Conservation (phyloP, 2,888 invertebrate genomes). For the Macaria notata region DNA sequence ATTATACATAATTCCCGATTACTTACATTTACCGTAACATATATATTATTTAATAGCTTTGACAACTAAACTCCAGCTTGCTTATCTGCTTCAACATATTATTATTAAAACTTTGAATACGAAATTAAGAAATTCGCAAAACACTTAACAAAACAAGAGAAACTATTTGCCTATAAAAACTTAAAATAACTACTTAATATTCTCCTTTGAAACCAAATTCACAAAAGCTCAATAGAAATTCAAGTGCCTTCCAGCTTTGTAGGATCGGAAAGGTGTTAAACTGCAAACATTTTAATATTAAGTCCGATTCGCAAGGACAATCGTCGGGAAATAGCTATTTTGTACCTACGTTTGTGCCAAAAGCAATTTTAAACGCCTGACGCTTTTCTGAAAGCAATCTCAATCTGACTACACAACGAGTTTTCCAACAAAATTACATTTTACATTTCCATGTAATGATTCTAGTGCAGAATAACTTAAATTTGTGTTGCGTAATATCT, state of each 20-base stretch:
- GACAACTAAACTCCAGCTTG: too few relatives aligned
- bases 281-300: conserved; percentile 11
- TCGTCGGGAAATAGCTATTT: conserved; percentile 13
- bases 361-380: conserved; percentile 23
- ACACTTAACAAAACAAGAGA: too few relatives aligned
- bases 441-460: conserved; percentile 1
- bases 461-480: background rate
- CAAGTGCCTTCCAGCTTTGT: background rate
- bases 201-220: too few relatives aligned
- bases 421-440: conserved; percentile 9
- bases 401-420: background rate
- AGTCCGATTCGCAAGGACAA: conserved; percentile 13
- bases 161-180: too few relatives aligned
- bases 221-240: background rate
- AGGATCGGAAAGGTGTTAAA: conserved; percentile 1
- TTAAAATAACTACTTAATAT: too few relatives aligned
- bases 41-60: too few relatives aligned
- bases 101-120: too few relatives aligned
- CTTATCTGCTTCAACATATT: too few relatives aligned
- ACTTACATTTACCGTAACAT: too few relatives aligned
- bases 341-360: conserved; percentile 14
- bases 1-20: too few relatives aligned
- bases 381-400: conserved; percentile 17
- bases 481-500: background rate
- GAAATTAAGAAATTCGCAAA: too few relatives aligned